Evolutionary conservation across 2,797 vertebrate species (phyloP).

Genomic region (Spinus pinus): DNA sequence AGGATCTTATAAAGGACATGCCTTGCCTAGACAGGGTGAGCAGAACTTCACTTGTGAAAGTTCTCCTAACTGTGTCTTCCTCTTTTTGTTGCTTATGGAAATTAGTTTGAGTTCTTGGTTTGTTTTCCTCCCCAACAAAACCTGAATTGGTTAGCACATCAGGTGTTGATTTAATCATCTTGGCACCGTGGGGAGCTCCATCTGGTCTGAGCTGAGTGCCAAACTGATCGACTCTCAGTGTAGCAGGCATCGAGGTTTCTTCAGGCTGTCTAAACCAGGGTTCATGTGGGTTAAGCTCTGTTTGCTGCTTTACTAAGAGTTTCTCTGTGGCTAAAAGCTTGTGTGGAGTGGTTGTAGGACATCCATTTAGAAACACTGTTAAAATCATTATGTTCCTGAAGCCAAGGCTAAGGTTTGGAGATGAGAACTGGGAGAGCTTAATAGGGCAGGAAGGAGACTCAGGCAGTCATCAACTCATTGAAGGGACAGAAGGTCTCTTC

Average conservation of each 20-base stretch:
- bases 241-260: neutral
- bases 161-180: neutral
- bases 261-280: neutral
- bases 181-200: neutral
- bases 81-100: neutral
- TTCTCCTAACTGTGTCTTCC: neutral
- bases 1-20: neutral
- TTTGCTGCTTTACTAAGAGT: neutral
- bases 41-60: neutral
- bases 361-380: neutral
- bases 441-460: neutral
- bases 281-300: neutral
- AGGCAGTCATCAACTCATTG: neutral
- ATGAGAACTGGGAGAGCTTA: neutral
- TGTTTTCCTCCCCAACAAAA: neutral
- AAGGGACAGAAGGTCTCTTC: neutral
- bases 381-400: neutral
- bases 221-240: fast-evolving
- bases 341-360: neutral
- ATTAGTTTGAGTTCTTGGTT: neutral
- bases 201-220: neutral
- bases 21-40: neutral
- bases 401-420: neutral
- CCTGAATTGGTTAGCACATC: neutral
- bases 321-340: neutral